Base-by-base conservation (phyloP, 2,113 vertebrate species). In the Myotis yumanensis region DNA sequence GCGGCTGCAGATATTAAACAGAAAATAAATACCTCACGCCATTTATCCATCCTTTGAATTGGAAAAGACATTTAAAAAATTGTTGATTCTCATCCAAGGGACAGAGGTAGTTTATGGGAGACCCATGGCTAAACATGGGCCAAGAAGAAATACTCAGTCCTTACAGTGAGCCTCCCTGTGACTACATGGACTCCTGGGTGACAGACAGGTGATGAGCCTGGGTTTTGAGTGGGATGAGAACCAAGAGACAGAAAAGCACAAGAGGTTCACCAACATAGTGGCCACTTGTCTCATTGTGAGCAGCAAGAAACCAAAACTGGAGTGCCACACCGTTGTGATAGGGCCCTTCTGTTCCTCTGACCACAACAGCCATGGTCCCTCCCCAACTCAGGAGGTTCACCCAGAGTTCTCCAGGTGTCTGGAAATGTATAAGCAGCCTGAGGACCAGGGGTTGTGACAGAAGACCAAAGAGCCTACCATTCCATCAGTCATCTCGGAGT, bases 61-160 rank as follows among this genome's bases (percentile, higher is more conserved):
- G 57, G 99, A 51, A 98, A 99, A 97, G 99, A 99, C 97, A 96
- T 99, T 92, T 43, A 43, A 99, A 99, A 99, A 99, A 96, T 99
- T 99, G 97, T 98, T 99, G 83, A 98, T 99, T 92, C 98, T 99
- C 77, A 98, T 96, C 98, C 98, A 59, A 98, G 98, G 86, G 98
- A 99, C 97, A 98, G 98, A 97, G 98, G 98, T 95, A 98, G 98
- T 97, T 97, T 99, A 99, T 99, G 99, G 98, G 98, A 96, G 98
- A 99, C 96, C 98, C 98, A 59, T 99, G 99, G 99, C 98, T 99
- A 98, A 99, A 99, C 93, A 98, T 98, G 62, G 98, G 98, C 48
- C 93, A 98, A 7, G 98, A 99, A 5, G 98, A 99, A 51, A 77
- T 20, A 89, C 97, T 99, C 52, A 98, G 98, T 93, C 98, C 98